Evolutionary conservation across 1,140 invertebrate genomes (phyloP).

Genomic region (Drosophila paulistorum): DNA sequence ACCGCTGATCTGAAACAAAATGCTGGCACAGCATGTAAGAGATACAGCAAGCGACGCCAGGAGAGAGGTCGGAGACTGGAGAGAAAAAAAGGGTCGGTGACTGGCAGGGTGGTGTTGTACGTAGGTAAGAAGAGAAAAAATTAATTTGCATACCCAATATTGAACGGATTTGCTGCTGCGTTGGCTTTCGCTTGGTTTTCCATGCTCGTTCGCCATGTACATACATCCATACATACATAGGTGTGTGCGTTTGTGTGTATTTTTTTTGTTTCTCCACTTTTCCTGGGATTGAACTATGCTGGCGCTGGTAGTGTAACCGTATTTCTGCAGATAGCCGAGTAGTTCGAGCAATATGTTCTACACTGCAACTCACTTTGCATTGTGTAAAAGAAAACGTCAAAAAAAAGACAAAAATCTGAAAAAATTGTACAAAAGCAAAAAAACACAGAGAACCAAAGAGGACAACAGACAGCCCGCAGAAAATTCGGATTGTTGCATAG

Average conservation of each 20-base stretch:
- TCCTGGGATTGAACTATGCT: conserved; percentile 37
- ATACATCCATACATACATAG: not conserved
- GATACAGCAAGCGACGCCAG: too few relatives aligned
- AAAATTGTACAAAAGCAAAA: conserved; percentile 35
- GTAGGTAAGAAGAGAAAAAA: conserved; percentile 56
- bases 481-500: conserved; percentile 27
- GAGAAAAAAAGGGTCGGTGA: conserved; percentile 4
- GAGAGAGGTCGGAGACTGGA: too few relatives aligned
- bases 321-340: conserved; percentile 23
- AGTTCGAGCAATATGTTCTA: conserved; percentile 49
- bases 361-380: conserved; percentile 53
- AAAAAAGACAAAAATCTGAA: not conserved
- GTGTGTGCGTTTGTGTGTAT: not conserved
- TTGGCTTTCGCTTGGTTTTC: conserved; percentile 28
- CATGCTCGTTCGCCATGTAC: conserved; percentile 6
- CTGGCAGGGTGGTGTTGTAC: not conserved
- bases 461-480: conserved; percentile 54
- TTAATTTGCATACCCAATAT: conserved; percentile 77
- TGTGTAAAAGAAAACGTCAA: conserved; percentile 15
- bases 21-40: too few relatives aligned
- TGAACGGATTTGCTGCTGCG: conserved; percentile 56
- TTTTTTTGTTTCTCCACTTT: conserved; percentile 11
- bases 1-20: too few relatives aligned
- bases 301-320: conserved; percentile 14
- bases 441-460: conserved; percentile 26